Conservation (phyloP, 1,140 invertebrate genomes). For the Caerostris extrusa region DNA sequence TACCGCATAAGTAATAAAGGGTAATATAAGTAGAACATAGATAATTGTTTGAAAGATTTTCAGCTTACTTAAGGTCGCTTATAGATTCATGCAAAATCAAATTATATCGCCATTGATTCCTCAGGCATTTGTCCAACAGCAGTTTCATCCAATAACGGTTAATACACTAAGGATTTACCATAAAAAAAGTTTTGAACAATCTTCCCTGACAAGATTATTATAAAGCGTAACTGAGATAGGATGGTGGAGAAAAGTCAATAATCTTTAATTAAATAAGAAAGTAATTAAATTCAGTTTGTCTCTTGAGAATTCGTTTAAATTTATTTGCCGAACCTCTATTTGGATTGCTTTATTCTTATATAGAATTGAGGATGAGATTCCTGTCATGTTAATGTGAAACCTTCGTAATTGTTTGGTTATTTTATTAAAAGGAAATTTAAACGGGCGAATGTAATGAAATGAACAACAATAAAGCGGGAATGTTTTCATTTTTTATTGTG, state of each 20-base stretch:
- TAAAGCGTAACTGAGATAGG: background rate
- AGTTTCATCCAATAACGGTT: background rate
- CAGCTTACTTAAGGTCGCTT: background rate
- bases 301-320: background rate
- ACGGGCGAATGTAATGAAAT: background rate
- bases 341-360: background rate
- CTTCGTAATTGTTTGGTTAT: background rate
- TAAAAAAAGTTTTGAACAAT: background rate
- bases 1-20: background rate
- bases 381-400: no score
- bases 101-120: background rate
- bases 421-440: background rate
- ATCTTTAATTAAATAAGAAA: constrained; percentile 10
- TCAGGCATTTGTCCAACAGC: background rate
- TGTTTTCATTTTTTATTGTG: background rate
- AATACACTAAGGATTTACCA: background rate
- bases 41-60: background rate
- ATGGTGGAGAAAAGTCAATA: background rate
- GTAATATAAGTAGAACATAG: background rate
- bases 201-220: background rate
- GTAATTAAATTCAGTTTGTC: constrained; percentile 36
- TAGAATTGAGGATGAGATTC: background rate
- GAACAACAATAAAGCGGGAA: no score
- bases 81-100: background rate
- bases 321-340: background rate